These are phyloP conservation scores for Drosophila histrio DNA, from an alignment of 2,888 invertebrate genomes.

Conservation along the genomic window DNA sequence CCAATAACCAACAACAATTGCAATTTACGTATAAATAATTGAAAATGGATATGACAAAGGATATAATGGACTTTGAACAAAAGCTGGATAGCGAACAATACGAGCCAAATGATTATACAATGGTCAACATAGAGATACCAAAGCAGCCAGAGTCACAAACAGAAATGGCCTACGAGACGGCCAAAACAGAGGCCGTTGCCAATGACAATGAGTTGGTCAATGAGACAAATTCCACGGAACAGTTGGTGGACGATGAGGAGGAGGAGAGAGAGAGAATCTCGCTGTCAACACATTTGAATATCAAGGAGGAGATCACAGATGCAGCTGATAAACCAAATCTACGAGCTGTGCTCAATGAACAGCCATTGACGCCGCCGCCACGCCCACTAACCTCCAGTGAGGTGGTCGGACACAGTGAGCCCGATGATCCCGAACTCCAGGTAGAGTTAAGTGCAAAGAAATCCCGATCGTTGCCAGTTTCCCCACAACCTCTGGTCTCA, in stretches of 20 bases:
- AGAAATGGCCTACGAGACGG: conserved; percentile 30
- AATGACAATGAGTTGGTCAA: neutral
- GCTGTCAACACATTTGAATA: too few species aligned
- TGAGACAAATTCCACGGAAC: neutral
- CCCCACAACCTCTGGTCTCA: conserved; percentile 69
- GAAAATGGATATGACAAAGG: conserved; percentile 81
- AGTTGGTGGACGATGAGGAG: neutral
- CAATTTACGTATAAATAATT: neutral
- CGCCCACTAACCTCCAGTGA: conserved; percentile 81
- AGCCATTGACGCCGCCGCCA: conserved; percentile 79
- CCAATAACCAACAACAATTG: neutral
- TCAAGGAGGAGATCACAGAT: conserved; percentile 12
- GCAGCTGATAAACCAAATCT: conserved; percentile 32
- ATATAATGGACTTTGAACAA: conserved; percentile 77
- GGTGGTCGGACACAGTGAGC: conserved; percentile 72
- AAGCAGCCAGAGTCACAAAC: conserved; percentile 22
- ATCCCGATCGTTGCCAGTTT: conserved; percentile 82
- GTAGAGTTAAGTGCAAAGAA: conserved; percentile 74
- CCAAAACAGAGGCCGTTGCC: conserved; percentile 16
- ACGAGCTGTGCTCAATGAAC: conserved; percentile 29
- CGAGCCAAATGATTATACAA: conserved; percentile 61
- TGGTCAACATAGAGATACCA: conserved; percentile 39
- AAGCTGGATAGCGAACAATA: conserved; percentile 65
- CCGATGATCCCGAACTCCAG: conserved; percentile 70
- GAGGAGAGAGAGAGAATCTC: neutral